Percentiles rank a stretch among this genome's conserved stretches.
Conservation (phyloP, 2,113 vertebrate species). For the Verasper variegatus region DNA sequence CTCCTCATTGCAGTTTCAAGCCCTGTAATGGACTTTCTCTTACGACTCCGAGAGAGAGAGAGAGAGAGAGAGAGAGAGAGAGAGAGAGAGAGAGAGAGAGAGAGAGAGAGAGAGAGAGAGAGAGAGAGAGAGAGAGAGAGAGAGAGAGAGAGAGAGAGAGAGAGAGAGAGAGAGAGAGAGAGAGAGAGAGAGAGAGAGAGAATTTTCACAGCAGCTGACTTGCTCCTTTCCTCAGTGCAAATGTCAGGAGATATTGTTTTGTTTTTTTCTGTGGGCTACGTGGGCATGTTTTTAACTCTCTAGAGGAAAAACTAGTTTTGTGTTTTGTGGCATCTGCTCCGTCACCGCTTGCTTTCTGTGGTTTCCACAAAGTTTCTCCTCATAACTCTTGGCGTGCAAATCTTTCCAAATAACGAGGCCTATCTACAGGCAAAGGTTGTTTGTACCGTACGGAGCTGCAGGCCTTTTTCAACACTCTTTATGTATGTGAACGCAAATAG, state of each 20-base stretch:
- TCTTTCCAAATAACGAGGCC: slow-evolving; percentile 4
- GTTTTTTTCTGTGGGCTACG: slow-evolving; percentile 50
- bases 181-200: slow-evolving; percentile 44
- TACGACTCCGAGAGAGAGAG: slow-evolving; percentile 18
- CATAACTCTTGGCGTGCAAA: background rate
- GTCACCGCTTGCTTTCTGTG: slow-evolving; percentile 30
- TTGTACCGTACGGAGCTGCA: background rate
- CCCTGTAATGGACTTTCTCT: slow-evolving; percentile 61
- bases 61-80: slow-evolving; percentile 23
- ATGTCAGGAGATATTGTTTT: slow-evolving; percentile 40
- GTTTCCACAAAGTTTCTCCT: slow-evolving; percentile 32
- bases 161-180: slow-evolving; percentile 31
- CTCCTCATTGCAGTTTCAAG: slow-evolving; percentile 51
- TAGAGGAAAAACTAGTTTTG: slow-evolving; percentile 31
- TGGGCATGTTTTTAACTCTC: slow-evolving; percentile 56
- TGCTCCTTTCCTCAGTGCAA: slow-evolving; percentile 42
- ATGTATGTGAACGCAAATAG: slow-evolving; percentile 32
- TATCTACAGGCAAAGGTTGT: slow-evolving; percentile 30
- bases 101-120: slow-evolving; percentile 44
- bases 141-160: slow-evolving; percentile 42
- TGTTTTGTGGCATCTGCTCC: slow-evolving; percentile 21
- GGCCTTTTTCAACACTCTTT: slow-evolving; percentile 5
- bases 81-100: slow-evolving; percentile 31
- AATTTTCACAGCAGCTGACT: slow-evolving; percentile 58
- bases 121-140: slow-evolving; percentile 35